Evolutionary conservation across 2,113 vertebrate species (phyloP).

Genomic region (Panurus biarmicus): DNA sequence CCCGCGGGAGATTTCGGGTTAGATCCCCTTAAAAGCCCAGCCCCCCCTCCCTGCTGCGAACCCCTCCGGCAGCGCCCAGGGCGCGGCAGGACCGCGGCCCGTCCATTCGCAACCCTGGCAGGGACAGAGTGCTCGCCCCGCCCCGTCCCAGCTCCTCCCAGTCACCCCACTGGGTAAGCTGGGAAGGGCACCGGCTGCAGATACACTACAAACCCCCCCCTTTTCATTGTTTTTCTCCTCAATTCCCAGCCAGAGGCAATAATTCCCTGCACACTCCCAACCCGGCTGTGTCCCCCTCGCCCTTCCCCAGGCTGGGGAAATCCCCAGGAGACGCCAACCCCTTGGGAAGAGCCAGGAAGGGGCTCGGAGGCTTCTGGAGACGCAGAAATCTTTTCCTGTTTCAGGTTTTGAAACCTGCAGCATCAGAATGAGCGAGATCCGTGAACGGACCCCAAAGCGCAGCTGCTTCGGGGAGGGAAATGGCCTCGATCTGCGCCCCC

Average conservation of each 20-base stretch:
- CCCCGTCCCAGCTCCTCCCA: neutral
- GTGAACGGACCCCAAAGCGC: rapidly evolving
- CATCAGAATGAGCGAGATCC: neutral
- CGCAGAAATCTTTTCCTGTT: neutral
- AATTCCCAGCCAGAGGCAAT: neutral
- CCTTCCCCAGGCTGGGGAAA: neutral
- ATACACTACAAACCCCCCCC: rapidly evolving
- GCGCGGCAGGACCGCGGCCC: rapidly evolving
- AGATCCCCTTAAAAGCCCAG: rapidly evolving
- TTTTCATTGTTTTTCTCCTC: neutral
- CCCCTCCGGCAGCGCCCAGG: neutral
- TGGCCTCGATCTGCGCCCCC: neutral
- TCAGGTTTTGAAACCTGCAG: neutral
- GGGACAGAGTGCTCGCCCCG: neutral
- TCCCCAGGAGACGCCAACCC: neutral
- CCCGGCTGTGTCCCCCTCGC: rapidly evolving
- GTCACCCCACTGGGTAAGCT: neutral
- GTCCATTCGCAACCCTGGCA: rapidly evolving
- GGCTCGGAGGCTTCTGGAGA: neutral
- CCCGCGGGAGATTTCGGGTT: neutral
- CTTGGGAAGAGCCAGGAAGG: neutral
- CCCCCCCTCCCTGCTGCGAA: neutral
- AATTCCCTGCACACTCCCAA: too few relatives aligned
- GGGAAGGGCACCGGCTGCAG: neutral
- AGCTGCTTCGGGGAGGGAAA: neutral